These are phyloP conservation scores for Caloenas nicobarica DNA, from an alignment of 2,113 vertebrate genomes.

Conservation along the genomic window DNA sequence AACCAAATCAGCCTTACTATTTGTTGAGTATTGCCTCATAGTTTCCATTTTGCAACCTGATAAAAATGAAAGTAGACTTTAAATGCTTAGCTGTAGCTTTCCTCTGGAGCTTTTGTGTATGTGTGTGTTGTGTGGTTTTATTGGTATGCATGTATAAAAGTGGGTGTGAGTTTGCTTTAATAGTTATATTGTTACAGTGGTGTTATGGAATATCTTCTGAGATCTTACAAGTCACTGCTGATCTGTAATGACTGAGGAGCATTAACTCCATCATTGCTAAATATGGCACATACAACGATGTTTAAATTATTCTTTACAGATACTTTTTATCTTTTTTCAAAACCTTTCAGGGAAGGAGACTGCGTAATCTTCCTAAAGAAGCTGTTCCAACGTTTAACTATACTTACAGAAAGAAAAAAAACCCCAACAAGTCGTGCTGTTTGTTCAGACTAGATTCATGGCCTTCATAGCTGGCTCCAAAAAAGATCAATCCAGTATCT, in stretches of 20 bases:
- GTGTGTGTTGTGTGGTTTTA: background rate
- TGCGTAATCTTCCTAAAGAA: background rate
- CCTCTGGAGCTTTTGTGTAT: background rate
- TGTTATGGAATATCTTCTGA: background rate
- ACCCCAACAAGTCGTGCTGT: background rate
- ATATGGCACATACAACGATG: background rate
- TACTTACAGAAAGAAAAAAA: background rate
- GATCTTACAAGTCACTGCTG: background rate
- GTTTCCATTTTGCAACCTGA: background rate
- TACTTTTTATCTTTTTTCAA: background rate
- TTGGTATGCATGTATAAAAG: background rate
- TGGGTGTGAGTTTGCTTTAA: background rate
- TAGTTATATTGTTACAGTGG: background rate
- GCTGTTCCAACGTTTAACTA: background rate
- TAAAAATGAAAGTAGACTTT: background rate
- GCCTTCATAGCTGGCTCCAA: background rate
- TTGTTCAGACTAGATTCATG: background rate
- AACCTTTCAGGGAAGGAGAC: background rate
- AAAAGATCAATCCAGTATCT: background rate
- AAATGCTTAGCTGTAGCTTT: background rate
- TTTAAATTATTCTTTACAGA: background rate
- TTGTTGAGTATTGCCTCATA: background rate
- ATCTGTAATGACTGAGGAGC: background rate
- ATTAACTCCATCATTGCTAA: background rate
- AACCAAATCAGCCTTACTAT: background rate